These are phyloP conservation scores for Drosophila watanabei DNA, from an alignment of 1,140 invertebrate genomes.

Conservation along the genomic window DNA sequence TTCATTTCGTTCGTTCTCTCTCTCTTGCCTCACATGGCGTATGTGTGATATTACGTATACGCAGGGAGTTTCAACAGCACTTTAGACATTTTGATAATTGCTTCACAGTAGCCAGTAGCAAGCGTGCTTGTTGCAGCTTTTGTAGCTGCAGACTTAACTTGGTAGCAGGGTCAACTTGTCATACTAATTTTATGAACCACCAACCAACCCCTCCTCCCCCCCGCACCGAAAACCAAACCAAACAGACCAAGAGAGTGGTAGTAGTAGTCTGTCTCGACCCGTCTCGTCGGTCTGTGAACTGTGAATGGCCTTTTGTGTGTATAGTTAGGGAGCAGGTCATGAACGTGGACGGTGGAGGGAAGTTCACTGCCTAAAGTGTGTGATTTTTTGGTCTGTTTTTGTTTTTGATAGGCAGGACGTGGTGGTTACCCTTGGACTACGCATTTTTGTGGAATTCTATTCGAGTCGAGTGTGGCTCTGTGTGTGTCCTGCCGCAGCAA, in stretches of 20 bases:
- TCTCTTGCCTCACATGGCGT: conserved; percentile 15
- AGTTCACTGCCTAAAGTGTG: conserved; percentile 30
- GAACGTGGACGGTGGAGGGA: background rate
- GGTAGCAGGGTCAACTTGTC: conserved; percentile 69
- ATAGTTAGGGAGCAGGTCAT: conserved; percentile 6
- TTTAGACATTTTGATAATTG: conserved; percentile 54
- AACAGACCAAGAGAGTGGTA: conserved; percentile 5
- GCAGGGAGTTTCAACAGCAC: conserved; percentile 38
- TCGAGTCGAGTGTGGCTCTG: conserved; percentile 24
- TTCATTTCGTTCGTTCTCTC: conserved; percentile 10
- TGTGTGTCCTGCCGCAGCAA: conserved; percentile 59
- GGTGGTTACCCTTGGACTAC: conserved; percentile 31
- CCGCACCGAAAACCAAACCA: conserved; percentile 5
- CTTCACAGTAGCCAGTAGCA: conserved; percentile 25
- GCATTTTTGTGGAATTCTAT: conserved; percentile 54
- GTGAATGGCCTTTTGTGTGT: conserved; percentile 35
- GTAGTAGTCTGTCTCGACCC: conserved; percentile 15
- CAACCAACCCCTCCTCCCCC: background rate
- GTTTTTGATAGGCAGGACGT: conserved; percentile 11
- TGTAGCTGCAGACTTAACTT: conserved; percentile 34
- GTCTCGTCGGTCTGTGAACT: conserved; percentile 37
- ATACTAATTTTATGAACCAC: conserved; percentile 68
- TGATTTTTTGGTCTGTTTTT: conserved; percentile 9
- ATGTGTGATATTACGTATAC: conserved; percentile 52
- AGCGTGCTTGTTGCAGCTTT: conserved; percentile 9